A percentile compares a stretch with the other conserved stretches of the same genome.
phyloP scores from a whole-genome alignment of 2,888 invertebrate species.

The Xestia sexstrigata region DNA sequence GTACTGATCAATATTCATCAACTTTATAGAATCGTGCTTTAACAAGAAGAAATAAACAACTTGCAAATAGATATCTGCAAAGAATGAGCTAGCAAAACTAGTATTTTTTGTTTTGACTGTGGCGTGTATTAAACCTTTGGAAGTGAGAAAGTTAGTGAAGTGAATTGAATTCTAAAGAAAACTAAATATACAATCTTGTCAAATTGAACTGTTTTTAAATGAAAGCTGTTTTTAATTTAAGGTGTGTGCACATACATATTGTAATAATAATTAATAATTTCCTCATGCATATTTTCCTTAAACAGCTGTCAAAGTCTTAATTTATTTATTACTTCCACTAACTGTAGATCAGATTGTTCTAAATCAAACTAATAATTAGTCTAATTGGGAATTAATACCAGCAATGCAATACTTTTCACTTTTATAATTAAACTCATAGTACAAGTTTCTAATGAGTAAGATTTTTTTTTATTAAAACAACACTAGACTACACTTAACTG shows the following conservation, averaged over 20 bases:
- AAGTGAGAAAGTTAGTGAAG: conserved; percentile 23
- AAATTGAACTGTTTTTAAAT: background rate
- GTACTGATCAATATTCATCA: conserved; percentile 27
- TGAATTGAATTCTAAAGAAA: conserved; percentile 4
- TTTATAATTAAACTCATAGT: conserved; percentile 10
- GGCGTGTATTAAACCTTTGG: background rate
- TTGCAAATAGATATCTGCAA: conserved; percentile 5
- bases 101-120: conserved; percentile 14
- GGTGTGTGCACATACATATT: background rate
- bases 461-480: background rate
- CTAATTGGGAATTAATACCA: conserved; percentile 6
- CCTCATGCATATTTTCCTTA: background rate
- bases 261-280: conserved; percentile 16
- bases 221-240: background rate
- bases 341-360: conserved; percentile 17
- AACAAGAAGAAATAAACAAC: conserved; percentile 12
- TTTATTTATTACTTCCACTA: conserved; percentile 6
- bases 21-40: conserved; percentile 1
- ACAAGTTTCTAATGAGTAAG: conserved; percentile 4
- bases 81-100: background rate
- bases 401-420: conserved; percentile 1
- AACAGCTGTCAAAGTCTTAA: background rate
- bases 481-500: conserved; percentile 1
- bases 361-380: background rate
- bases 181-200: background rate